Evolutionary conservation across 2,888 invertebrate genomes (phyloP).

Genomic region (Melanostoma mellinum): DNA sequence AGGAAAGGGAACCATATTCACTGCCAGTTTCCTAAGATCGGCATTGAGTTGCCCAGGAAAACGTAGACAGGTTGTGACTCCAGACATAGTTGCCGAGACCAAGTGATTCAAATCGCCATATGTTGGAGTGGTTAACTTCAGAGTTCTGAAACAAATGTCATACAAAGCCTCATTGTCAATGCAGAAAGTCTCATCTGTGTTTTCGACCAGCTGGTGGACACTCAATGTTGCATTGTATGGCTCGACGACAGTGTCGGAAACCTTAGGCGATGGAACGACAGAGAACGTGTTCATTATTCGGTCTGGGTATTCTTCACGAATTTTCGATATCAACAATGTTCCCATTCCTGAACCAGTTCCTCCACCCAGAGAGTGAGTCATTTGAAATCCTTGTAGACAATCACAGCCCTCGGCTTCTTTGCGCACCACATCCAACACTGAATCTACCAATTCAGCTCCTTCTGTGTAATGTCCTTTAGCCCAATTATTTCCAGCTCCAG

Average conservation of each 20-base stretch:
- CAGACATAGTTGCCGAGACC: too few relatives aligned
- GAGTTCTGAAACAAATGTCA: conserved; percentile 94
- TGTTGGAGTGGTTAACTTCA: conserved; percentile 93
- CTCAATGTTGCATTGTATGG: conserved; percentile 95
- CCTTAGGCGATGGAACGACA: conserved; percentile 81
- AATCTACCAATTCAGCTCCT: conserved; percentile 93
- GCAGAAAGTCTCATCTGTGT: conserved; percentile 95
- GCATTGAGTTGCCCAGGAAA: conserved; percentile 98
- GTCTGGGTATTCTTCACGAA: conserved; percentile 93
- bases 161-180: conserved; percentile 96
- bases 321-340: conserved; percentile 88
- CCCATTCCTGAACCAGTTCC: conserved; percentile 88
- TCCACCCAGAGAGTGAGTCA: conserved; percentile 82
- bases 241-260: conserved; percentile 85
- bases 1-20: conserved; percentile 99
- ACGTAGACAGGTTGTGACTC: conserved; percentile 86
- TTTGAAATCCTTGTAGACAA: too few relatives aligned
- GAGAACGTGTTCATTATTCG: conserved; percentile 94
- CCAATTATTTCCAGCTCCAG: conserved; percentile 93
- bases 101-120: conserved; percentile 95
- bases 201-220: conserved; percentile 93
- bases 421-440: conserved; percentile 92
- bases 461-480: conserved; percentile 97
- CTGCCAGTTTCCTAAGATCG: conserved; percentile 94
- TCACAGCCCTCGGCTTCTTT: conserved; percentile 86